Percentiles rank a stretch among this genome's conserved stretches.
Conservation (phyloP, 2,113 vertebrate species). For the Oryzias javanicus region DNA sequence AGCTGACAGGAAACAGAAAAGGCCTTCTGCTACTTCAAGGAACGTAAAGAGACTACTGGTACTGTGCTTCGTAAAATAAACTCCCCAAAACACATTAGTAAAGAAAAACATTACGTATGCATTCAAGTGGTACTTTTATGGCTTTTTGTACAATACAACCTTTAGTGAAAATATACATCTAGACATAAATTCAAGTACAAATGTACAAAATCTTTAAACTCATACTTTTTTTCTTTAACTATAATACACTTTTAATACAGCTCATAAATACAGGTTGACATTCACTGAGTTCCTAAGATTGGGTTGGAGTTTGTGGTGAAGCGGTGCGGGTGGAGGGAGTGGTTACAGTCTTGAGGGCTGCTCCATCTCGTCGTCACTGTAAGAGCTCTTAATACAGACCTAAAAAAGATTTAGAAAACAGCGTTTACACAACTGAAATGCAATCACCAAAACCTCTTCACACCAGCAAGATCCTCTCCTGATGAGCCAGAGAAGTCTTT, state of each 20-base stretch:
- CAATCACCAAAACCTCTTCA: not conserved
- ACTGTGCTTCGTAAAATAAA: slow-evolving; percentile 73
- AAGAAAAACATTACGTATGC: slow-evolving; percentile 79
- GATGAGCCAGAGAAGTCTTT: too few relatives aligned
- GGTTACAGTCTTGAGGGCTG: slow-evolving; percentile 80
- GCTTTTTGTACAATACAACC: slow-evolving; percentile 87
- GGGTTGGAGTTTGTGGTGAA: slow-evolving; percentile 74
- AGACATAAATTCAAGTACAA: slow-evolving; percentile 88
- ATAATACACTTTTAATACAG: slow-evolving; percentile 88
- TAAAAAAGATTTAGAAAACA: slow-evolving; percentile 62
- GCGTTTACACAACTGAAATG: slow-evolving; percentile 16
- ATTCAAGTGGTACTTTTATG: slow-evolving; percentile 82
- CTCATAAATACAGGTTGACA: slow-evolving; percentile 82
- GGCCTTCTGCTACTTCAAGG: slow-evolving; percentile 65
- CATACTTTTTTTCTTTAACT: slow-evolving; percentile 82
- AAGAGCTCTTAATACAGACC: slow-evolving; percentile 85
- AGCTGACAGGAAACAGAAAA: slow-evolving; percentile 57
- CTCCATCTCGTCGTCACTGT: slow-evolving; percentile 79
- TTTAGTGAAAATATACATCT: slow-evolving; percentile 95
- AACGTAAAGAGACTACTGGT: slow-evolving; percentile 60
- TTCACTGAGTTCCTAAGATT: slow-evolving; percentile 80
- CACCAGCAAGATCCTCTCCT: not conserved
- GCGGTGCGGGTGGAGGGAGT: slow-evolving; percentile 70
- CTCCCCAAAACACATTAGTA: slow-evolving; percentile 63
- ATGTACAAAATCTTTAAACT: slow-evolving; percentile 87